Percentiles rank a stretch among this genome's conserved stretches.
Evolutionary conservation across 2,888 invertebrate genomes (phyloP).

Genomic region (Himalopsyche japonica): DNA sequence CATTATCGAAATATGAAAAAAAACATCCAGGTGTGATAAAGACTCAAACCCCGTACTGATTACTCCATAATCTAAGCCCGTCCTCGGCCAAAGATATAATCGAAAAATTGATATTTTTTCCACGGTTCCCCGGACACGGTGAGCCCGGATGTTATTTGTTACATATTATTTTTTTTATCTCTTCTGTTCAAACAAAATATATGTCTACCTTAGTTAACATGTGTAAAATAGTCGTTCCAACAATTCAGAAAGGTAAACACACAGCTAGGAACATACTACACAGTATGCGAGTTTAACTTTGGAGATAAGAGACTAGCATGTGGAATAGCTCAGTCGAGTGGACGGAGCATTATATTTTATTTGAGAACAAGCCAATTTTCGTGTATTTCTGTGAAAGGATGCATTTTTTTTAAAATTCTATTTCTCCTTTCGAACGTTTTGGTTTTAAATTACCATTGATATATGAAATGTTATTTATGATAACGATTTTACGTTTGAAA

Average conservation of each 20-base stretch:
- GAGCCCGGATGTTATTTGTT: conserved; percentile 2
- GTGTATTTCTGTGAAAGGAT: neutral
- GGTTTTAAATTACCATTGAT: too few relatives aligned
- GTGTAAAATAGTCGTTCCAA: conserved; percentile 26
- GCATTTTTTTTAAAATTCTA: too few relatives aligned
- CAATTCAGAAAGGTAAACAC: conserved; percentile 19
- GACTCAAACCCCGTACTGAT: neutral
- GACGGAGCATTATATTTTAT: too few relatives aligned
- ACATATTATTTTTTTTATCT: conserved; percentile 21
- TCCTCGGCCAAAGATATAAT: neutral
- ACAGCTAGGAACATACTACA: neutral
- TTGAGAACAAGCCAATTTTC: neutral
- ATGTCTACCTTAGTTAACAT: conserved; percentile 17
- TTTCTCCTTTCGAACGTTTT: too few relatives aligned
- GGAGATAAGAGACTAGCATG: conserved; percentile 20
- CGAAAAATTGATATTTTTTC: conserved; percentile 4
- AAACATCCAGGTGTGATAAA: neutral
- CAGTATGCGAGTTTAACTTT: conserved; percentile 19
- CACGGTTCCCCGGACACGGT: conserved; percentile 14
- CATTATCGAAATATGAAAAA: neutral
- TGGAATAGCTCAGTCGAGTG: neutral
- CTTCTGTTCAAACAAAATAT: conserved; percentile 17
- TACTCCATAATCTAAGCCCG: neutral
- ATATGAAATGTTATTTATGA: too few relatives aligned
- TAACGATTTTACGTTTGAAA: too few relatives aligned